Evolutionary conservation across 2,113 vertebrate species (phyloP).

Genomic region (Oriolus oriolus): DNA sequence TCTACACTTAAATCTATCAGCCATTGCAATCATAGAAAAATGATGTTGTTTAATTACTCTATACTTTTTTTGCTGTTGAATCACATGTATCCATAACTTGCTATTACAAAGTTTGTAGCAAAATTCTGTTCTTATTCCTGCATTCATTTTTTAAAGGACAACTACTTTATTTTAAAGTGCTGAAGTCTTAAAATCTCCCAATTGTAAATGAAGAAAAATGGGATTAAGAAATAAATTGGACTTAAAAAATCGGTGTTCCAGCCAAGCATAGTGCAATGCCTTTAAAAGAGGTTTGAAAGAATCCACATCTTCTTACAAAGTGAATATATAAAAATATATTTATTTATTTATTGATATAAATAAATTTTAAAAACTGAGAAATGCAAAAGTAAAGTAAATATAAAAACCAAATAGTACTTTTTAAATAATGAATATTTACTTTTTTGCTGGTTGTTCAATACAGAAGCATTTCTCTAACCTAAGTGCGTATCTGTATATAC

Average conservation of each 20-base stretch:
- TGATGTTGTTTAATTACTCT: neutral
- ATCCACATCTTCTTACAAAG: neutral
- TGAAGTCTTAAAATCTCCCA: neutral
- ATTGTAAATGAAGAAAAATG: neutral
- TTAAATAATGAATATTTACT: neutral
- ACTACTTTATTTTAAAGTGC: neutral
- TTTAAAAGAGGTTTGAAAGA: neutral
- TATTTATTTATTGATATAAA: neutral
- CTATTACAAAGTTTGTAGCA: neutral
- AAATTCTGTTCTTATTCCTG: neutral
- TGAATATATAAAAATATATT: neutral
- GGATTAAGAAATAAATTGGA: neutral
- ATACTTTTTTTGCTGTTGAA: neutral
- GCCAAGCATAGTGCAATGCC: neutral
- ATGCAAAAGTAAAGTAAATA: neutral
- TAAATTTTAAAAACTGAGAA: neutral
- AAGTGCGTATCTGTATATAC: neutral
- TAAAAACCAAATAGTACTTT: fast-evolving
- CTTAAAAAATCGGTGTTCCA: neutral
- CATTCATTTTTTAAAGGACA: neutral
- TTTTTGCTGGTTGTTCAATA: neutral
- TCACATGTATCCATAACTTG: neutral
- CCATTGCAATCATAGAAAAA: neutral
- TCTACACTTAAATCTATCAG: neutral
- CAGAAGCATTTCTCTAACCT: neutral